These are phyloP conservation scores for Anthopleura xanthogrammica DNA, from an alignment of 92 coral and sea anemone genomes.

Conservation along the genomic window DNA sequence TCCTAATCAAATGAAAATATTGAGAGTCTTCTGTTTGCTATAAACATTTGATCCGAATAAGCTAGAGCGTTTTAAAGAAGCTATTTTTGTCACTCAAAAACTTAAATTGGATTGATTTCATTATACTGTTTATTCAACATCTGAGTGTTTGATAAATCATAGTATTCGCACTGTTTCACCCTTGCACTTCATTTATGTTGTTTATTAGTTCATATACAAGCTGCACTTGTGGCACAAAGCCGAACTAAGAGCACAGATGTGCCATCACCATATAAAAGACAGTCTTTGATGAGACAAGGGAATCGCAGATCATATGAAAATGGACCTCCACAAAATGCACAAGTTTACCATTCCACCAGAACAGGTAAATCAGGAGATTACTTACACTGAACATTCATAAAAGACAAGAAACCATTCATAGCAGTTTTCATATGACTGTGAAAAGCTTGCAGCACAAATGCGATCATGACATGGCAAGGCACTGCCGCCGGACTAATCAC, in stretches of 20 bases:
- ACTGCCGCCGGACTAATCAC: too few species aligned
- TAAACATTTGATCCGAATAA: too few species aligned
- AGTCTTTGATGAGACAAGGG: constrained; percentile 74
- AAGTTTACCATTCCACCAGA: constrained; percentile 21
- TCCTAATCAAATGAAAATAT: too few species aligned
- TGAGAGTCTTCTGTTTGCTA: too few species aligned
- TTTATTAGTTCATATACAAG: constrained; percentile 32
- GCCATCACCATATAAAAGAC: constrained; percentile 97
- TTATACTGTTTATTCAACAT: neutral
- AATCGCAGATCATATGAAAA: constrained; percentile 67
- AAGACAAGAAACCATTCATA: too few species aligned
- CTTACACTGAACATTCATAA: neutral
- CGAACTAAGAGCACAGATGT: constrained; percentile 49
- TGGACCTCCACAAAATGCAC: constrained; percentile 56
- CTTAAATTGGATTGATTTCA: neutral
- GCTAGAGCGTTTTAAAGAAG: too few species aligned
- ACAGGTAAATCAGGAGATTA: constrained; percentile 10
- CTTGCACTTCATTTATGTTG: constrained; percentile 5
- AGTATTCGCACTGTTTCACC: neutral
- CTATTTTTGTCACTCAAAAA: too few species aligned
- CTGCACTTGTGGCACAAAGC: constrained; percentile 40
- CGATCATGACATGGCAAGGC: too few species aligned
- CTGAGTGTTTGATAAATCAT: neutral
- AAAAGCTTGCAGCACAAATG: too few species aligned
- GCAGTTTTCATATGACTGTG: too few species aligned